These are phyloP conservation scores for Itoplectis maculator DNA, from an alignment of 2,888 invertebrate genomes.

Conservation along the genomic window DNA sequence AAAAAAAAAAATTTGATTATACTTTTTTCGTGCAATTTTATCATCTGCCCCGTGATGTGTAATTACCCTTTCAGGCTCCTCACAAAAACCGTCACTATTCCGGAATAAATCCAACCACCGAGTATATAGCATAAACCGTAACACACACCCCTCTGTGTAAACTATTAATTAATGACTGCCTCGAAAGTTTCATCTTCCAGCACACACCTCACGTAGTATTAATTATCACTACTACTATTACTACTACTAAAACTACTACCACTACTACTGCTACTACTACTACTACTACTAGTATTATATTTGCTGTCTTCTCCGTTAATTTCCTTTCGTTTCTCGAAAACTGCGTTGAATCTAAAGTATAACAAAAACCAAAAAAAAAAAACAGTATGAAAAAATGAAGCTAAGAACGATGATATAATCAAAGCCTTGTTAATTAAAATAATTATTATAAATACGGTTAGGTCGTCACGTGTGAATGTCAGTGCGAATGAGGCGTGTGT, in stretches of 20 bases:
- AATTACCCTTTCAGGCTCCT: conserved; percentile 13
- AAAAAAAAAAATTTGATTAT: not conserved
- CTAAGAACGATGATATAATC: conserved; percentile 55
- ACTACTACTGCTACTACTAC: conserved; percentile 14
- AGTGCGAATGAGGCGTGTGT: conserved; percentile 34
- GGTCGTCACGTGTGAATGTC: conserved; percentile 52
- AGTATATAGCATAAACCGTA: conserved; percentile 43
- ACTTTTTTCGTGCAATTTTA: conserved; percentile 33
- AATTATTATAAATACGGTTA: conserved; percentile 57
- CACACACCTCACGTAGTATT: conserved; percentile 41
- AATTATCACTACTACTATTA: not conserved
- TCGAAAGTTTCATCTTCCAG: conserved; percentile 53
- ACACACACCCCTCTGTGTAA: conserved; percentile 33
- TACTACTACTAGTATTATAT: conserved; percentile 27
- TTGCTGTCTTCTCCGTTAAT: conserved; percentile 41
- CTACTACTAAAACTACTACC: too few relatives aligned
- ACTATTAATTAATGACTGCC: conserved; percentile 39
- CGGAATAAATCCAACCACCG: conserved; percentile 28
- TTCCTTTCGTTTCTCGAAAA: conserved; percentile 49
- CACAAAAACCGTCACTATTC: conserved; percentile 22
- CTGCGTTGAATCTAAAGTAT: conserved; percentile 45
- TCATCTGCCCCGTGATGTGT: conserved; percentile 23
- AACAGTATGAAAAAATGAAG: conserved; percentile 33
- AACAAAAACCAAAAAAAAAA: conserved; percentile 23
- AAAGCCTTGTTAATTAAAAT: conserved; percentile 55